Percentiles rank a stretch among this genome's conserved stretches.
phyloP scores from a whole-genome alignment of 2,113 vertebrate species.

The Lucifuga dentata region DNA sequence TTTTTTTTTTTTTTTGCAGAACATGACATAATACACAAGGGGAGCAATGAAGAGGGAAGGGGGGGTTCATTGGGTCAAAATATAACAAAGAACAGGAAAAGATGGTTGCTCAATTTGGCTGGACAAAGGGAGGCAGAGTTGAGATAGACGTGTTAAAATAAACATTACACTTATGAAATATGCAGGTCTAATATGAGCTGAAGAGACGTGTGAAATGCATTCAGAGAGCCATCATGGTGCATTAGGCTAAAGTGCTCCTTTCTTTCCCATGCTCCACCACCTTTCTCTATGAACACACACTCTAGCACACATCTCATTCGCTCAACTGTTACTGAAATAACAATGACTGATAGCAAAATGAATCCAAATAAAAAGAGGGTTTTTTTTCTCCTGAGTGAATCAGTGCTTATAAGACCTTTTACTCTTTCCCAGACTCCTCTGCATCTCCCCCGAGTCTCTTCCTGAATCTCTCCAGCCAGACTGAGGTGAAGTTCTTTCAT shows the following conservation, averaged over 20 bases:
- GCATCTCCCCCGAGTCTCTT: slow-evolving; percentile 25
- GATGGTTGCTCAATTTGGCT: neutral
- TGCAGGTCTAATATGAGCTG: slow-evolving; percentile 37
- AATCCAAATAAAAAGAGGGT: slow-evolving; percentile 14
- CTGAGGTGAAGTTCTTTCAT: slow-evolving; percentile 27
- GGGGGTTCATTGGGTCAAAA: neutral
- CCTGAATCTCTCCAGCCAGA: slow-evolving; percentile 11
- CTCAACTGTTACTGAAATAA: slow-evolving; percentile 16
- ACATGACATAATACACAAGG: no score
- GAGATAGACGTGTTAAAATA: slow-evolving; percentile 47
- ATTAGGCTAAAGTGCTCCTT: slow-evolving; percentile 36
- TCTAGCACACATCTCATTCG: neutral
- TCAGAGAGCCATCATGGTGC: neutral
- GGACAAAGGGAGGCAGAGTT: neutral
- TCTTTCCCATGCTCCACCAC: slow-evolving; percentile 9
- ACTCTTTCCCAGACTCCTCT: neutral
- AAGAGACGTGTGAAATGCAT: slow-evolving; percentile 26
- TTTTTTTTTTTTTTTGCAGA: no score
- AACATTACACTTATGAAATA: slow-evolving; percentile 56
- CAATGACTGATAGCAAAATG: slow-evolving; percentile 15
- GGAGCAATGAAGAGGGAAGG: no score
- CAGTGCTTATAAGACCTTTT: slow-evolving; percentile 21
- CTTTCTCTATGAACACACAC: slow-evolving; percentile 13
- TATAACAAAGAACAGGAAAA: neutral
- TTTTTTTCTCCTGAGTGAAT: slow-evolving; percentile 9